Base-by-base conservation (phyloP, 2,797 vertebrate species). In the Phoebastria nigripes region DNA sequence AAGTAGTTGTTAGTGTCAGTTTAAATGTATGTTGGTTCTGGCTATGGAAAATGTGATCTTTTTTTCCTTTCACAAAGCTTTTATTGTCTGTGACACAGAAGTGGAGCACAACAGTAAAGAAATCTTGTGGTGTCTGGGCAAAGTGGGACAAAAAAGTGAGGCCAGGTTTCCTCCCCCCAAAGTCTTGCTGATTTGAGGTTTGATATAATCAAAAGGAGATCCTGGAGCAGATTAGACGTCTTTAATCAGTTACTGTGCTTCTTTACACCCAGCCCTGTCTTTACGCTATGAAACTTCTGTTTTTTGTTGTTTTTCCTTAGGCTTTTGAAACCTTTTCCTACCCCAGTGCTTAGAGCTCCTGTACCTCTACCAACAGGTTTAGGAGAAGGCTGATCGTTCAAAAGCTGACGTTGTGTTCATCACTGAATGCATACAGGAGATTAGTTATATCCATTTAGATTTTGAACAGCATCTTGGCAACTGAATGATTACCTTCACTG, bases 61-160 rank as follows among this genome's bases (percentile, higher is more conserved):
- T 81, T 62, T 86, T 17, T 5, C 3, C 37, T 82, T 85, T 84
- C 81, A 93, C 88, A 97, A 94, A 92, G 90, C 72, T 91, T 88
- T 92, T 90, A 89, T 93, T 97, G 80, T 87, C 66, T 90, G 70
- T 96, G 94, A 82, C 33, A 72, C 26, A 58, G 79, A 92, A 95
- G 56, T 83, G 44, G 80, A 87, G 33, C 6, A 2, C 33, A 87
- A 66, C 41, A 59, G 21, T 74, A 74, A 70, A 84, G 26, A 82
- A 70, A 72, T 85, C 92, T 87, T 90, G 59, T 89, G 74, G 92
- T 92, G 81, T 82, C 87, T 84, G 85, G 56, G 71, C 69, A 91
- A 93, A 96, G 58, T 44, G 47, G 51, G 79, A 91, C 59, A 92
- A 89, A 91, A 93, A 87, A 82, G 49, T 46, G 55, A 86, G 72